These are phyloP conservation scores for Callionymus lyra DNA, from an alignment of 2,113 vertebrate genomes.

Conservation along the genomic window DNA sequence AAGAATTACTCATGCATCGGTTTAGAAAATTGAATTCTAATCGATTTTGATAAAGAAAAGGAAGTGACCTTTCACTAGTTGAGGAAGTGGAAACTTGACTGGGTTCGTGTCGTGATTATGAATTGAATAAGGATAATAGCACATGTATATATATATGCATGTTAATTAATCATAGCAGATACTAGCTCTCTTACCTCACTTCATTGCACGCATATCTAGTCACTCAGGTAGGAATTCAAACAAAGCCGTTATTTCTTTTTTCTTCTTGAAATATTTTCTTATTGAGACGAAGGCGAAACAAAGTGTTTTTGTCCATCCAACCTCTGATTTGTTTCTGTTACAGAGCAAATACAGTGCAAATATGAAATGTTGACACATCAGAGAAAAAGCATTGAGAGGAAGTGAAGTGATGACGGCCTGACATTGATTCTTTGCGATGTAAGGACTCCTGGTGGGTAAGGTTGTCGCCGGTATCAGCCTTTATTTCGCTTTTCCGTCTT, in stretches of 20 bases:
- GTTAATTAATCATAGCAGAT: too few species aligned
- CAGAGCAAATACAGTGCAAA: conserved; percentile 36
- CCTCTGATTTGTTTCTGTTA: conserved; percentile 34
- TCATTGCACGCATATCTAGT: too few species aligned
- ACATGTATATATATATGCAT: too few species aligned
- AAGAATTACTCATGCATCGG: conserved; percentile 28
- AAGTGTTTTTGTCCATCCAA: too few species aligned
- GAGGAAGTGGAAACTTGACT: conserved; percentile 26
- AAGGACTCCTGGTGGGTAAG: conserved; percentile 24
- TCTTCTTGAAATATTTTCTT: too few species aligned
- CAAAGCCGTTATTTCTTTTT: too few species aligned
- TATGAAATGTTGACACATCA: conserved; percentile 39
- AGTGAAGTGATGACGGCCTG: conserved; percentile 17
- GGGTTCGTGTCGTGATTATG: conserved; percentile 22
- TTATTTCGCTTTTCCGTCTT: conserved; percentile 31
- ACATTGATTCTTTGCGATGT: conserved; percentile 47
- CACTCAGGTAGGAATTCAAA: too few species aligned
- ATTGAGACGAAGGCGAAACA: too few species aligned
- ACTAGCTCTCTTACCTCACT: too few species aligned
- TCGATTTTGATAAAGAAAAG: conserved; percentile 23
- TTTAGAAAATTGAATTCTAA: conserved; percentile 47
- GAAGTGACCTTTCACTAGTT: conserved; percentile 49
- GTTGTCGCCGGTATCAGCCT: conserved; percentile 17
- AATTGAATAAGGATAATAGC: conserved; percentile 5
- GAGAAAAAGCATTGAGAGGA: conserved; percentile 30